Base-by-base conservation (phyloP, 2,888 invertebrate species). In the Cataglyphis cursor region DNA sequence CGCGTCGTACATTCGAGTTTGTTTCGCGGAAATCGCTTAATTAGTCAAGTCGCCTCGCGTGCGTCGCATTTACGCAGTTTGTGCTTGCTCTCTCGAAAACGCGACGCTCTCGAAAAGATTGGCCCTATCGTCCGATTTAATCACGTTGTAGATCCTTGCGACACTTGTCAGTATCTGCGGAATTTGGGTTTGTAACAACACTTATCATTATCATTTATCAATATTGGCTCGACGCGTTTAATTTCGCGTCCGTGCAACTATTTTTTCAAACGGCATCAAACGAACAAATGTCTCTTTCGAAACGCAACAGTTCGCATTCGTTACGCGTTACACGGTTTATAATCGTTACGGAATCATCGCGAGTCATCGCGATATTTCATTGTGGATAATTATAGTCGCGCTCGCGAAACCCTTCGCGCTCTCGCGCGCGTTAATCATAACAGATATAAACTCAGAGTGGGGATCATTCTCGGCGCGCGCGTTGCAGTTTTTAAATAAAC, bases 21-120 rank as follows among this genome's bases (percentile, higher is more conserved):
- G 21, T 59, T 59, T 72, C 78, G 59, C 59, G 44, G 73, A 72
- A 80, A 72, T 31, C 59, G 57, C 44, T 57, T 68, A 66, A 70
- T 44, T 68, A 68, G 68, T 31, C 21, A 70, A 57, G 68, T 21
- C 24, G 9, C 41, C 31, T 38, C 18, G 31, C 51, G 57, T 35
- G 15, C 15, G 10, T 8, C 61, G 59, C 44, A 48, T 74, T 74
- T 48, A 44, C 15, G 48, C 48, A 15, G 21, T 48, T 35, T 28
- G 2, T 2, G 65, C 21, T 57, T n/a, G 3, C n/a, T 76, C 15
- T 76, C 51, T 24, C 48, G 18, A 15, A 35, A 35, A 21, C 15
- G 35, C 12, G 35, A 28, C 31, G 62, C 28, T 28, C 28, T 31
- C 9, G 44, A 38, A 31, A 15, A 31, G n/a, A 21, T 44, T 15